phyloP scores from a whole-genome alignment of 2,888 invertebrate genomes.

The Agriopis leucophaearia region DNA sequence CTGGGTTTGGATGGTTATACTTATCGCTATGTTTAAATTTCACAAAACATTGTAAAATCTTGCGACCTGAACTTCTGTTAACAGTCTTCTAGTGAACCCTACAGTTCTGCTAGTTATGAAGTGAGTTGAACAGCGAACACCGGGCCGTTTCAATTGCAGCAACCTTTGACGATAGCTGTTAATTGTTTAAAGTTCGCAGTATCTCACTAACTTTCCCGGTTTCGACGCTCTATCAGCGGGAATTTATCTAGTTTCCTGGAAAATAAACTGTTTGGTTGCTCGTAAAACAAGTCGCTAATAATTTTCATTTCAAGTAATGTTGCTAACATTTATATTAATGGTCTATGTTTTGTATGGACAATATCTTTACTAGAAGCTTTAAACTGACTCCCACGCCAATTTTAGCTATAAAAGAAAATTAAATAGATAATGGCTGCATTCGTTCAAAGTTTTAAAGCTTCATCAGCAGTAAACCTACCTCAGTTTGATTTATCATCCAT shows the following conservation, averaged over 20 bases:
- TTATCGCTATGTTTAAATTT: not conserved
- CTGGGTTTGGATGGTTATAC: not conserved
- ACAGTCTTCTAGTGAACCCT: slow-evolving; percentile 29
- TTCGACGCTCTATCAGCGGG: slow-evolving; percentile 20
- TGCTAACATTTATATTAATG: slow-evolving; percentile 25
- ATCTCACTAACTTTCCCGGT: slow-evolving; percentile 28
- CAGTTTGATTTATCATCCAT: no score
- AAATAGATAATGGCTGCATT: not conserved
- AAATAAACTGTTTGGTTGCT: slow-evolving; percentile 25
- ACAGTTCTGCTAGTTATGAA: slow-evolving; percentile 72
- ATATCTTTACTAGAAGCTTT: slow-evolving; percentile 1
- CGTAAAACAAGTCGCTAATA: slow-evolving; percentile 16
- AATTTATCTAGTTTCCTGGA: slow-evolving; percentile 25
- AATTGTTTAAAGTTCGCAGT: slow-evolving; percentile 53
- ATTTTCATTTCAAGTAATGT: slow-evolving; percentile 20
- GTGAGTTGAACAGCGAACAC: slow-evolving; percentile 53
- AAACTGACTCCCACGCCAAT: not conserved
- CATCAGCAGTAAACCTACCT: no score
- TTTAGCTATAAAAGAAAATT: not conserved
- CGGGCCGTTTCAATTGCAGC: slow-evolving; percentile 64
- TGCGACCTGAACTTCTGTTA: slow-evolving; percentile 4
- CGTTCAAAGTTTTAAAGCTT: no score
- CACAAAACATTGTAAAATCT: not conserved
- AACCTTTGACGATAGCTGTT: slow-evolving; percentile 55
- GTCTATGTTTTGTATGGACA: slow-evolving; percentile 17